Conservation (phyloP, 2,888 invertebrate genomes). For the Eilema depressum region DNA sequence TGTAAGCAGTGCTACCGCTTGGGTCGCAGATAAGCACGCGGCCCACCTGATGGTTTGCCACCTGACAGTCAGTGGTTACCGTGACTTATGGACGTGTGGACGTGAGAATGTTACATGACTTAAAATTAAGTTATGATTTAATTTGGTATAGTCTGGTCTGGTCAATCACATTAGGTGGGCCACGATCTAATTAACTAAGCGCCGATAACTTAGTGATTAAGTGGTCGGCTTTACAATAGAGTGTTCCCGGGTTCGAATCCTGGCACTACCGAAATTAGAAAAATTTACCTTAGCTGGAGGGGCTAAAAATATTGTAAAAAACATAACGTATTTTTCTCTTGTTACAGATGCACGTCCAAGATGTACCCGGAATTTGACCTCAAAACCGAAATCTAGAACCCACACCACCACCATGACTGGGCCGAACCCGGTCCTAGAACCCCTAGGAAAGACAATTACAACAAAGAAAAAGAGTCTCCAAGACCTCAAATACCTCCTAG, state of each 20-base stretch:
- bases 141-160: too few relatives aligned
- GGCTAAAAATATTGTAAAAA: background rate
- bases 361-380: slow-evolving; percentile 78
- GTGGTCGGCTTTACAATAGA: too few relatives aligned
- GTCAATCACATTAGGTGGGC: too few relatives aligned
- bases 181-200: too few relatives aligned
- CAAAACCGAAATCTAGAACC: slow-evolving; percentile 43
- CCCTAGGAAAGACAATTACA: slow-evolving; percentile 72
- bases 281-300: too few relatives aligned
- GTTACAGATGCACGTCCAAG: slow-evolving; percentile 80
- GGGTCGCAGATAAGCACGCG: too few relatives aligned
- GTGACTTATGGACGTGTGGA: too few relatives aligned
- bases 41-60: too few relatives aligned
- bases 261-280: too few relatives aligned
- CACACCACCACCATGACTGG: slow-evolving; percentile 66
- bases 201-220: too few relatives aligned
- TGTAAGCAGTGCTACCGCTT: background rate
- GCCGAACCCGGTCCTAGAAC: slow-evolving; percentile 56
- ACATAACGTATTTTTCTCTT: slow-evolving; percentile 46
- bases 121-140: background rate
- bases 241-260: too few relatives aligned
- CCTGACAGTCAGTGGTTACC: too few relatives aligned
- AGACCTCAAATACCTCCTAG: slow-evolving; percentile 79
- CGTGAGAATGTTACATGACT: background rate
- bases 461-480: slow-evolving; percentile 72